phyloP scores from a whole-genome alignment of 2,113 vertebrate species.

The Upupa epops region DNA sequence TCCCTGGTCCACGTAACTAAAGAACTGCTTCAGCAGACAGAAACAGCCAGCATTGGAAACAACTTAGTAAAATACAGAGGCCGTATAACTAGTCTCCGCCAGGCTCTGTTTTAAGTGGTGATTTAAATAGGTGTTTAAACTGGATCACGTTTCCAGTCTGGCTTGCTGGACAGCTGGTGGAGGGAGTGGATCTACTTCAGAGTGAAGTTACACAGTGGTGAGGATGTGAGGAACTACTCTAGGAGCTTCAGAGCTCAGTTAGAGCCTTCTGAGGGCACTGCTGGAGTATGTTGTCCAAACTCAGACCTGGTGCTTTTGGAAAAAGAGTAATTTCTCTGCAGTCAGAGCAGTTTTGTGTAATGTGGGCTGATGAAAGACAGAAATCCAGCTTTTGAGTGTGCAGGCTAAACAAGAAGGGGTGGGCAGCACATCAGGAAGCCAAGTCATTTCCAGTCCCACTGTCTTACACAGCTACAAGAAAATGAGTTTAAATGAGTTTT shows the following conservation, averaged over 20 bases:
- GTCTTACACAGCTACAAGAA: neutral
- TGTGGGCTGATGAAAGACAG: fast-evolving
- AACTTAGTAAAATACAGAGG: neutral
- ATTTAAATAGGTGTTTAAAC: neutral
- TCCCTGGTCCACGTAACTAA: neutral
- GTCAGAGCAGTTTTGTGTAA: neutral
- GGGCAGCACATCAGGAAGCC: neutral
- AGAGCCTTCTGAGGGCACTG: neutral
- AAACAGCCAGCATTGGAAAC: neutral
- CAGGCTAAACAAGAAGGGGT: neutral
- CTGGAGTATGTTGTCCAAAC: neutral
- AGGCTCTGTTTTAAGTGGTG: neutral
- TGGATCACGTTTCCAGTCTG: neutral
- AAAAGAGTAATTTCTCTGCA: neutral
- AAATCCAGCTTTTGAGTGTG: neutral
- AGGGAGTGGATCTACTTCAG: neutral
- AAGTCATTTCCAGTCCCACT: neutral
- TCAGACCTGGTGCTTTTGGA: neutral
- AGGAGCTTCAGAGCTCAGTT: neutral
- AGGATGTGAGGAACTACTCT: neutral
- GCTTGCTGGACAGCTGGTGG: neutral
- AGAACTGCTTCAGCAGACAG: neutral
- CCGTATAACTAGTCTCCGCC: neutral
- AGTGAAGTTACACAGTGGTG: neutral
- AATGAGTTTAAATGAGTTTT: neutral